Conservation (phyloP, 2,113 vertebrate species). For the Chrysochloris asiatica region DNA sequence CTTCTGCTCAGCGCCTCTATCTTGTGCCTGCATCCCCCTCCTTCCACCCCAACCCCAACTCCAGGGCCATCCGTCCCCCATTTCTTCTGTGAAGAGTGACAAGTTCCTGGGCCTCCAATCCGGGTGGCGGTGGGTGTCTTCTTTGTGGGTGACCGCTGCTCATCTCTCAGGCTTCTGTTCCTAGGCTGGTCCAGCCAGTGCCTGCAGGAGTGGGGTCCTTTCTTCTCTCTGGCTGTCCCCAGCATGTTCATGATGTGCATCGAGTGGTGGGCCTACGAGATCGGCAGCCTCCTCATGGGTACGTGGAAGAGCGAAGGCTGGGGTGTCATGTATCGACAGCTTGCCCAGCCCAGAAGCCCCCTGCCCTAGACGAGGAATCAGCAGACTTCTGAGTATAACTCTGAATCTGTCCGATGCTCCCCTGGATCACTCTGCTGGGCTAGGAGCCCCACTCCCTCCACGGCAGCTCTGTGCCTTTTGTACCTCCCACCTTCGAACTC, state of each 20-base stretch:
- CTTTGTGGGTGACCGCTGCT: background rate
- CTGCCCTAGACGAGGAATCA: background rate
- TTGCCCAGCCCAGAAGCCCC: background rate
- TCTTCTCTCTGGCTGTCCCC: slow-evolving; percentile 88
- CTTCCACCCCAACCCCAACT: rapidly evolving
- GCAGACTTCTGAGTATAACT: too few relatives aligned
- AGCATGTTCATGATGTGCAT: slow-evolving; percentile 87
- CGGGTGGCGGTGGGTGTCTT: rapidly evolving
- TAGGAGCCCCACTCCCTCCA: background rate
- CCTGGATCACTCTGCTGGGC: too few relatives aligned
- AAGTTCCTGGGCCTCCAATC: background rate
- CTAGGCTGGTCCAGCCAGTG: slow-evolving; percentile 90
- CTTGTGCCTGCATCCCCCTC: background rate
- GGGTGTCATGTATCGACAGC: rapidly evolving
- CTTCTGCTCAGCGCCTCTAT: background rate
- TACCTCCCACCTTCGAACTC: background rate
- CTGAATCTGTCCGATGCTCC: background rate
- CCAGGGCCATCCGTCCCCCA: background rate
- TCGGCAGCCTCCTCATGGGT: slow-evolving; percentile 87
- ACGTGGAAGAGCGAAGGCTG: rapidly evolving
- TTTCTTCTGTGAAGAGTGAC: too few relatives aligned
- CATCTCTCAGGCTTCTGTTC: background rate
- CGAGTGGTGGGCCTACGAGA: slow-evolving; percentile 90
- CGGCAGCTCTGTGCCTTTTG: background rate
- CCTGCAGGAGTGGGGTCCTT: slow-evolving; percentile 91